Evolutionary conservation across 2,888 invertebrate species (phyloP).

Genomic region (Brenthis daphne): DNA sequence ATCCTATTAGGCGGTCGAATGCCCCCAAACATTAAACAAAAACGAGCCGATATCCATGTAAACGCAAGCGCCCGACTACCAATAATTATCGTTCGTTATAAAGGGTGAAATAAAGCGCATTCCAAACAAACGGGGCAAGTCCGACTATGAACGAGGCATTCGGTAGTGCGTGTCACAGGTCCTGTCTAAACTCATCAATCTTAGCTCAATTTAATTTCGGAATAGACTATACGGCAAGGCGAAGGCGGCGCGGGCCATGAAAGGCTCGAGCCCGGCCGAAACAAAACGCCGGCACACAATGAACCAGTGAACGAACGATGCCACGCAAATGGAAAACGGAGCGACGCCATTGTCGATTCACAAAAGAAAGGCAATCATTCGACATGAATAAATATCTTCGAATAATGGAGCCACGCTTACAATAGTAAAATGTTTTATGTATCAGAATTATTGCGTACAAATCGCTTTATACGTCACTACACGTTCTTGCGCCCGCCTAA

Average conservation of each 20-base stretch:
- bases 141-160: constrained; percentile 55
- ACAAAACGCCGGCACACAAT: constrained; percentile 76
- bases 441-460: constrained; percentile 73
- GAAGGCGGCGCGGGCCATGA: constrained; percentile 49
- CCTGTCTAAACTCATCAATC: constrained; percentile 80
- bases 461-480: constrained; percentile 52
- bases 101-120: constrained; percentile 75
- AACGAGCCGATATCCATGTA: constrained; percentile 55
- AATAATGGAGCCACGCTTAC: constrained; percentile 74
- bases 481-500: constrained; percentile 39
- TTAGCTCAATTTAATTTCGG: constrained; percentile 74
- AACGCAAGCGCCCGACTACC: constrained; percentile 57
- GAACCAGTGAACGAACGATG: constrained; percentile 49
- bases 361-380: constrained; percentile 82
- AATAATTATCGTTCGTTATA: constrained; percentile 74
- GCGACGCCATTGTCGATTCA: constrained; percentile 74
- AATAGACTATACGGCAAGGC: constrained; percentile 56
- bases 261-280: constrained; percentile 60
- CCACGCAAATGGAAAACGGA: constrained; percentile 75
- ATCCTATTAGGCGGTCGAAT: constrained; percentile 70
- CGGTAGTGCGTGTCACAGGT: constrained; percentile 82
- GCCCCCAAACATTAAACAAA: constrained; percentile 68
- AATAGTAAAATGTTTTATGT: constrained; percentile 80
- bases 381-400: constrained; percentile 82
- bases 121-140: constrained; percentile 57